A percentile compares a stretch with the other conserved stretches of the same genome.
phyloP scores from a whole-genome alignment of 1,140 invertebrate genomes.

The Ditylenchus dipsaci region DNA sequence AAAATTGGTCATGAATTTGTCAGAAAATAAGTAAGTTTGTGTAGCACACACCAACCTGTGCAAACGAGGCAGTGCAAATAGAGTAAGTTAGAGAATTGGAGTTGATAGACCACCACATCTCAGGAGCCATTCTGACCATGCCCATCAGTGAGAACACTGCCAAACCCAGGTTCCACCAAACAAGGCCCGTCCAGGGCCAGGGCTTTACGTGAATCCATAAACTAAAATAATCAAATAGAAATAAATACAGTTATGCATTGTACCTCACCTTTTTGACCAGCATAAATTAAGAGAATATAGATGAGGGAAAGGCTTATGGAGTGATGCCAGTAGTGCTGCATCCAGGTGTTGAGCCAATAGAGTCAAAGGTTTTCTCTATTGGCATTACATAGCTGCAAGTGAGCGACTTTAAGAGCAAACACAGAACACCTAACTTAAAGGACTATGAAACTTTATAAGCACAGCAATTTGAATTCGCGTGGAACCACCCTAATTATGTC shows the following conservation, averaged over 20 bases:
- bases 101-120: slow-evolving; percentile 48
- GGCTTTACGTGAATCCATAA: slow-evolving; percentile 53
- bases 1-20: too few species aligned
- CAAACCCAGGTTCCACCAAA: slow-evolving; percentile 88
- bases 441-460: too few species aligned
- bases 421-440: too few species aligned
- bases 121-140: slow-evolving; percentile 61
- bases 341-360: slow-evolving; percentile 80
- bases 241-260: slow-evolving; percentile 66
- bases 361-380: slow-evolving; percentile 86
- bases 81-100: slow-evolving; percentile 55
- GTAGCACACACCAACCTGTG: slow-evolving; percentile 55
- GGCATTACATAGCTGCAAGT: slow-evolving; percentile 73
- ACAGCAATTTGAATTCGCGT: too few species aligned
- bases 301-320: slow-evolving; percentile 70
- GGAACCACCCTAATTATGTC: too few species aligned
- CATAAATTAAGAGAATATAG: slow-evolving; percentile 89
- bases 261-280: slow-evolving; percentile 71
- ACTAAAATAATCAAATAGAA: slow-evolving; percentile 22
- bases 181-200: slow-evolving; percentile 68
- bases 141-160: slow-evolving; percentile 79
- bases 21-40: not conserved
- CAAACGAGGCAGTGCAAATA: slow-evolving; percentile 67
- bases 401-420: too few species aligned
- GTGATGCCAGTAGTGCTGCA: slow-evolving; percentile 87